Conservation (phyloP, 2,113 vertebrate species). For the Romanogobio albipinnatus region DNA sequence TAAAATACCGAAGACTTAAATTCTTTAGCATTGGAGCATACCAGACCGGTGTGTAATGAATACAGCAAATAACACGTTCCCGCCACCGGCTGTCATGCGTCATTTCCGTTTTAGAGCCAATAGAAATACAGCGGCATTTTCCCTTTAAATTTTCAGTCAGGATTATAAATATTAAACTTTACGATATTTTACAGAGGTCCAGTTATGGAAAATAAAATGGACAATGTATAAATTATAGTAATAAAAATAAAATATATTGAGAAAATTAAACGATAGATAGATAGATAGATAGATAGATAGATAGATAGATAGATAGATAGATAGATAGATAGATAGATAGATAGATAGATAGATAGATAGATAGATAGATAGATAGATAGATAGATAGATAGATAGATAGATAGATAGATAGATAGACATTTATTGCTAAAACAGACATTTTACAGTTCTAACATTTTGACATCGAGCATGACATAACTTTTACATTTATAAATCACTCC, state of each 20-base stretch:
- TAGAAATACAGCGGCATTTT: background rate
- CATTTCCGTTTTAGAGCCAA: conserved; percentile 35
- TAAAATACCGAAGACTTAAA: background rate
- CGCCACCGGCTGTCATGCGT: conserved; percentile 42
- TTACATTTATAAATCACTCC: background rate
- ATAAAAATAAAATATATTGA: background rate
- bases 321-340: conserved; percentile 12
- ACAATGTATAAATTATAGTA: background rate
- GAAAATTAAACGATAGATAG: background rate
- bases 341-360: conserved; percentile 2
- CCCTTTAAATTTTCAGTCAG: background rate
- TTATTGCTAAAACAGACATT: too few species aligned
- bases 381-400: background rate
- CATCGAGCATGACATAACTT: background rate
- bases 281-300: conserved; percentile 8
- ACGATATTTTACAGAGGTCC: background rate
- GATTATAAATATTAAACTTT: background rate
- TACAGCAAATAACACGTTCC: conserved; percentile 22
- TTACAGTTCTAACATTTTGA: background rate
- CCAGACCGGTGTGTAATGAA: background rate
- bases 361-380: background rate
- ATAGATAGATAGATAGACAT: background rate
- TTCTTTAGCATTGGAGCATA: background rate
- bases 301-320: background rate
- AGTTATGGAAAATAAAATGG: background rate